Conservation (phyloP, 2,888 invertebrate species). For the Limnephilus lunatus region DNA sequence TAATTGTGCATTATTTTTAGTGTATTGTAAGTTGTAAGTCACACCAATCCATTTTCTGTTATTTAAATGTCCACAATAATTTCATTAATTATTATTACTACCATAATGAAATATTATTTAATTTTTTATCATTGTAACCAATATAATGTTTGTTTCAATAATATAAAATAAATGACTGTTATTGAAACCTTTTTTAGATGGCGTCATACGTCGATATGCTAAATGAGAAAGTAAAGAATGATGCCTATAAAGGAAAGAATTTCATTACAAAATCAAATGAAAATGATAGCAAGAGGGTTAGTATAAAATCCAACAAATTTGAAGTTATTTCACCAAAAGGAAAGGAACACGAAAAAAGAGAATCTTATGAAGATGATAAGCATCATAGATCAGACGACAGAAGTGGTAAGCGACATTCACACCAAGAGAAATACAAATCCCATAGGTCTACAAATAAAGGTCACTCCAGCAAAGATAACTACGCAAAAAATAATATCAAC, state of each 20-base stretch:
- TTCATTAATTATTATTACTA: background rate
- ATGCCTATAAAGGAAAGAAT: background rate
- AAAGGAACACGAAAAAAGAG: background rate
- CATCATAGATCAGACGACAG: background rate
- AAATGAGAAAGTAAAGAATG: background rate
- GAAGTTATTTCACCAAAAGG: background rate
- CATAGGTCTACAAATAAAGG: background rate
- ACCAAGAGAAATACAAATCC: background rate
- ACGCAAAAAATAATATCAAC: background rate
- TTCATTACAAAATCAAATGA: background rate
- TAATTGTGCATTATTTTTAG: background rate
- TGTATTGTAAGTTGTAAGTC: no score
- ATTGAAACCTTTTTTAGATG: conserved; percentile 17
- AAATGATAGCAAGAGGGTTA: background rate
- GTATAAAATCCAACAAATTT: background rate
- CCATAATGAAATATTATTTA: no score
- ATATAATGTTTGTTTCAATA: no score
- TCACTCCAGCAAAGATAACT: background rate
- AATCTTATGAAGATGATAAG: background rate
- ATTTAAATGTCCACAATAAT: background rate
- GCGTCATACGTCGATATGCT: conserved; percentile 25
- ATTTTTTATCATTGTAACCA: no score
- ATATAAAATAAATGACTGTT: background rate
- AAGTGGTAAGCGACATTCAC: background rate
- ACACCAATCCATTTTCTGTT: background rate